Percentiles rank a stretch among this genome's conserved stretches.
Evolutionary conservation across 2,888 invertebrate species (phyloP).

Genomic region (Stenurella melanura): DNA sequence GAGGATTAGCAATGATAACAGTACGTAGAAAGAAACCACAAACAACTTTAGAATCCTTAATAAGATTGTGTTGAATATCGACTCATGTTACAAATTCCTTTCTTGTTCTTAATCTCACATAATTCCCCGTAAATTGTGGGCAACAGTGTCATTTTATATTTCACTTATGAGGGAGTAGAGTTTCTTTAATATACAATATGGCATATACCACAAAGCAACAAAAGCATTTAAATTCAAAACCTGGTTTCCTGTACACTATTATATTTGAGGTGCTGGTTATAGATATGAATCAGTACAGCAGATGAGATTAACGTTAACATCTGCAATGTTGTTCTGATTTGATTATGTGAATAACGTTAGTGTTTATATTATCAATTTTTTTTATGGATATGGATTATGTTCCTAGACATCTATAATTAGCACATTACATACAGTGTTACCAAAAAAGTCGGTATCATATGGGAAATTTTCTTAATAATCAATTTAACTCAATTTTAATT

Average conservation of each 20-base stretch:
- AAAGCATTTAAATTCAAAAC: conserved; percentile 31
- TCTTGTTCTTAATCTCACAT: conserved; percentile 12
- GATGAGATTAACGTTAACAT: conserved; percentile 25
- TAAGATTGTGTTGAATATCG: conserved; percentile 13
- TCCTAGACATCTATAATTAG: no score
- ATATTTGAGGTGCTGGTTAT: conserved; percentile 5
- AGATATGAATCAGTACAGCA: conserved; percentile 33
- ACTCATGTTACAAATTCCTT: conserved; percentile 22
- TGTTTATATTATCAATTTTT: no score
- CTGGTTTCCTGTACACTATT: conserved; percentile 35
- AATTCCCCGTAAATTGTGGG: conserved; percentile 19
- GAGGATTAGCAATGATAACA: neutral
- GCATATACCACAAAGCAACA: conserved; percentile 16
- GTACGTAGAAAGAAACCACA: neutral
- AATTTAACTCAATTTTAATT: no score
- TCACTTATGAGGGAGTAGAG: conserved; percentile 25
- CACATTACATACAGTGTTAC: no score
- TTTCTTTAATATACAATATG: conserved; percentile 22
- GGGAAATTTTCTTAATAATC: no score
- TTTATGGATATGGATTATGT: no score
- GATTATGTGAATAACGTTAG: neutral
- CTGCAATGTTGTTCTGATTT: neutral
- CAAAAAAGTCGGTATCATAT: no score
- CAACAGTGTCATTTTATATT: conserved; percentile 22
- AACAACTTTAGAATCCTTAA: conserved; percentile 26